Evolutionary conservation across 2,797 vertebrate genomes (phyloP).

Genomic region (Pangasius krempfi): DNA sequence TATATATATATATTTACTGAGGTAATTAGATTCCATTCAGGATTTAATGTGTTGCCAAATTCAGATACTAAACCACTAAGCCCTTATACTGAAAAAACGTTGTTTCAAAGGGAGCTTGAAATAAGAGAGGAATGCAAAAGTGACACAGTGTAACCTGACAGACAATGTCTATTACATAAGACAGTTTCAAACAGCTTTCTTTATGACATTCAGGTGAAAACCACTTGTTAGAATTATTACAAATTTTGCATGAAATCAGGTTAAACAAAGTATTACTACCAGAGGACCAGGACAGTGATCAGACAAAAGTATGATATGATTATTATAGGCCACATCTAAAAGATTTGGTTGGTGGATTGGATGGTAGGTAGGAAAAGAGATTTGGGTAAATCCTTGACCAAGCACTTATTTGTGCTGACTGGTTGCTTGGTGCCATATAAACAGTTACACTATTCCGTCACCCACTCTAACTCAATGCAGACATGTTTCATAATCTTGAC

Average conservation of each 20-base stretch:
- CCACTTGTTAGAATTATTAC: neutral
- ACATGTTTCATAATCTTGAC: conserved; percentile 10
- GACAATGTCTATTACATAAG: neutral
- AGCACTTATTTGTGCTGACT: no score
- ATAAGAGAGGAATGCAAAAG: neutral
- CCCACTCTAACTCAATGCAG: neutral
- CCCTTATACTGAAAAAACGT: neutral
- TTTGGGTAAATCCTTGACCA: neutral
- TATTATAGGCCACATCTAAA: neutral
- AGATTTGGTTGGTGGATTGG: neutral
- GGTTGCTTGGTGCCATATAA: neutral
- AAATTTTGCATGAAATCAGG: neutral
- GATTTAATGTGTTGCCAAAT: neutral
- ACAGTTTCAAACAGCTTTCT: neutral
- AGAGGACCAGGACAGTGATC: neutral
- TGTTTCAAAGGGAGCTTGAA: neutral
- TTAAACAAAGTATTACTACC: neutral
- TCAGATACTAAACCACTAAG: neutral
- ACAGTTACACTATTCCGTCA: neutral
- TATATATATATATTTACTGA: neutral
- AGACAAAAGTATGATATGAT: neutral
- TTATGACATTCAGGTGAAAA: neutral
- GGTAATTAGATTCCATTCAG: neutral
- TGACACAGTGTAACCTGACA: neutral
- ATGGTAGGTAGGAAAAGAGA: neutral